Evolutionary conservation across 1,140 invertebrate species (phyloP), one percentile per base, ranked within the genome.

Genomic region (Heliothis subflexa): DNA sequence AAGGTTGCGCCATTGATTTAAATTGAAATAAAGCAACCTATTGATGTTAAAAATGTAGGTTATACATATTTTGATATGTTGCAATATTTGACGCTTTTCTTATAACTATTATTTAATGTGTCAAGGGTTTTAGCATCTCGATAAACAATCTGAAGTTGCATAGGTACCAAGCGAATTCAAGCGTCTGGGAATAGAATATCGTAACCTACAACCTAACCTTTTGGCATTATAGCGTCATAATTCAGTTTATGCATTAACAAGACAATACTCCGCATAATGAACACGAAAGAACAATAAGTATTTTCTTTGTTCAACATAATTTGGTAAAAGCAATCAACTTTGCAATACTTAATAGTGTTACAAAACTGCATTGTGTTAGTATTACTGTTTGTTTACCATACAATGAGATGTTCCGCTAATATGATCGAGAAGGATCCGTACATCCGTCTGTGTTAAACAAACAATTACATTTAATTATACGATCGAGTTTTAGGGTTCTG

Each of bases 381-480:
- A 81, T 40, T 81, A 47, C 70, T 28, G 82, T 81, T 81, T 80
- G 80, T 82, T 85, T 85, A 80, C 78, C 82, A 85, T 85, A 85
- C 84, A 85, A 85, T 85, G 52, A 62, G 78, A 78, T 76, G 78
- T 80, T 74, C 55, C 78, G 74, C 52, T 78, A 59, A 81, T 83
- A 83, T 83, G 82, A 83, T 81, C 78, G 82, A 83, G 50, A 21
- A 66, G 74, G 62, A 47, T 16, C 50, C 21, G 14, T 21, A 76
- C 61, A 66, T 76, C 59, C 74, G 61, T 28, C 47, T 47, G 49
- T 64, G 59, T 21, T 50, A 47, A 45, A 21, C 62, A 47, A 45
- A 45, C 59, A 66, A 66, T 62, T 4, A 11, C 21, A 52, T 50
- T 49, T 47, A 47, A 16, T 28, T 71, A 28, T n/a, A 16, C 45